phyloP scores from a whole-genome alignment of 2,113 vertebrate species.

The Nyctereutes procyonoides region DNA sequence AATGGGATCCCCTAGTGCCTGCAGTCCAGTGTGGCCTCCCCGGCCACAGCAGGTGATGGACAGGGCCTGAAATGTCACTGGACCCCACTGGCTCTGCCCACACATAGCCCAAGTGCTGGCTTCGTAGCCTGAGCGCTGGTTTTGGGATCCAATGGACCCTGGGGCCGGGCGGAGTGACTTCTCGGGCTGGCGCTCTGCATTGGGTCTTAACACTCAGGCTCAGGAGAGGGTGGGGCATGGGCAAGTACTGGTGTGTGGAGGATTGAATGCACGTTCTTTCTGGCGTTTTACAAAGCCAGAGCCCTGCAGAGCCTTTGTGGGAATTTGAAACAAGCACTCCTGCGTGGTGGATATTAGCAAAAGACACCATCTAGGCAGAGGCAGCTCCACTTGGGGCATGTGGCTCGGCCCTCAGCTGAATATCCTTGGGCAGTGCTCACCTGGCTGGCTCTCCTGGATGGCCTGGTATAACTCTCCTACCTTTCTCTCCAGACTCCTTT shows the following conservation, averaged over 20 bases:
- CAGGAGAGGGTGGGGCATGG: neutral
- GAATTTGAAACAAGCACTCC: neutral
- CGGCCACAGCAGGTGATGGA: neutral
- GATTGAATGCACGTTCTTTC: neutral
- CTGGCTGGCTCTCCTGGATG: neutral
- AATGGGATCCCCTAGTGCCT: slow-evolving; percentile 55
- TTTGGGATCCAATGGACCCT: neutral
- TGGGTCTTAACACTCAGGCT: neutral
- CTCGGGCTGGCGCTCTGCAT: neutral
- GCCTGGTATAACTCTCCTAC: too few species aligned
- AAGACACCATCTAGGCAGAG: neutral
- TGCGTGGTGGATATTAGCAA: neutral
- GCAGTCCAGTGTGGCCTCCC: neutral
- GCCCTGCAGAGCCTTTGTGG: neutral
- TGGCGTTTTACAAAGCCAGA: neutral
- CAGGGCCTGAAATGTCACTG: neutral
- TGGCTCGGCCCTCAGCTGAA: neutral
- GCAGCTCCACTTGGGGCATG: neutral
- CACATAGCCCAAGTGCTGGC: neutral
- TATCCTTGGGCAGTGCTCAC: neutral
- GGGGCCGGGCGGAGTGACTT: neutral
- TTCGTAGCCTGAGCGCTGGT: neutral
- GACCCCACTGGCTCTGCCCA: neutral
- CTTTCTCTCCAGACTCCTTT: neutral
- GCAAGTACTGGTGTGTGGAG: neutral